Conservation (phyloP, 2,797 vertebrate species). For the Bradypus variegatus region DNA sequence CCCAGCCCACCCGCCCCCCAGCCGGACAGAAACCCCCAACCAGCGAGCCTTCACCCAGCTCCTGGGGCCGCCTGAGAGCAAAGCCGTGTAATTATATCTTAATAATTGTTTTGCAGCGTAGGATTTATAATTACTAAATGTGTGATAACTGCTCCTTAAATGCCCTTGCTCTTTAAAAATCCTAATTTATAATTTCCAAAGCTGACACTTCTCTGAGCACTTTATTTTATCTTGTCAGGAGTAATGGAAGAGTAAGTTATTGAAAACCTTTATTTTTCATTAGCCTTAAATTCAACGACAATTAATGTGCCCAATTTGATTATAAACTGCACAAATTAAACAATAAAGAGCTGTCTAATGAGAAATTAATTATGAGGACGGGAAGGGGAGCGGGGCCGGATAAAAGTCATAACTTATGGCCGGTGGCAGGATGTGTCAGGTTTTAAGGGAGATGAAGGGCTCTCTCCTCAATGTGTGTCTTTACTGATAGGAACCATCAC, state of each 20-base stretch:
- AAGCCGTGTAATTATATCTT: slow-evolving; percentile 76
- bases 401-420: slow-evolving; percentile 87
- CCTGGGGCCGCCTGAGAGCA: slow-evolving; percentile 59
- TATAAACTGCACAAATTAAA: slow-evolving; percentile 99
- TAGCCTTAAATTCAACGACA: slow-evolving; percentile 90
- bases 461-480: slow-evolving; percentile 88
- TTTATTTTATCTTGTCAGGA: slow-evolving; percentile 85
- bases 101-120: slow-evolving; percentile 79
- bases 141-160: slow-evolving; percentile 88
- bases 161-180: slow-evolving; percentile 81
- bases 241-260: slow-evolving; percentile 86
- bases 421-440: slow-evolving; percentile 83
- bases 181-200: slow-evolving; percentile 88
- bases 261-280: slow-evolving; percentile 93
- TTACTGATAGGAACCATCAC: slow-evolving; percentile 96
- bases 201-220: slow-evolving; percentile 80
- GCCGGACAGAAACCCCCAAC: neutral
- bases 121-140: slow-evolving; percentile 89
- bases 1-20: neutral
- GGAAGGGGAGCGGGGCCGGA: slow-evolving; percentile 83
- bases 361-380: slow-evolving; percentile 99
- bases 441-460: slow-evolving; percentile 91
- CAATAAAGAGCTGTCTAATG: slow-evolving; percentile 99
- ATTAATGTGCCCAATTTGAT: slow-evolving; percentile 99
- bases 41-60: slow-evolving; percentile 59